Conservation (phyloP, 92 coral and sea anemone species). For the Muricea muricata region DNA sequence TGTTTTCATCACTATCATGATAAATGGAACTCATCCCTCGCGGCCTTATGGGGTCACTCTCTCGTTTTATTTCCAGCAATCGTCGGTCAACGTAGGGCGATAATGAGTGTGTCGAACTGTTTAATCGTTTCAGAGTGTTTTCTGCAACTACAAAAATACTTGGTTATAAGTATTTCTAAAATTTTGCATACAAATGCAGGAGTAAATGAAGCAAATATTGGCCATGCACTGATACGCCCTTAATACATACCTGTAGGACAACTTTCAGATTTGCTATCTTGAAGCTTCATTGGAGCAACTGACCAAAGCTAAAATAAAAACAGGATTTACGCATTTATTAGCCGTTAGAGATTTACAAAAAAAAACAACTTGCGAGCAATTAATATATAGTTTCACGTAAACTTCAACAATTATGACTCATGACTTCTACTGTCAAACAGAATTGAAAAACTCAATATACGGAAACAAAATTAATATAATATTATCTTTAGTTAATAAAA, state of each 20-base stretch:
- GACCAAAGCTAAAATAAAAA: slow-evolving; percentile 34
- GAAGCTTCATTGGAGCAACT: slow-evolving; percentile 15
- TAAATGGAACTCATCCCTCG: slow-evolving; percentile 37
- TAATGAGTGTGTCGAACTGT: slow-evolving; percentile 20
- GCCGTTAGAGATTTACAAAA: background rate
- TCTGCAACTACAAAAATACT: background rate
- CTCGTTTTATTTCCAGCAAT: slow-evolving; percentile 19
- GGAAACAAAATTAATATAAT: no score
- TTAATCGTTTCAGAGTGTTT: slow-evolving; percentile 30
- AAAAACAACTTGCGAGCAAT: no score
- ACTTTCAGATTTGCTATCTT: slow-evolving; percentile 50
- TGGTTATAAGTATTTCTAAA: no score
- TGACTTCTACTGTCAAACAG: background rate
- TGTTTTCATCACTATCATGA: slow-evolving; percentile 52
- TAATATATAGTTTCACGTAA: no score
- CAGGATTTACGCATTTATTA: background rate
- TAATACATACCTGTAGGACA: slow-evolving; percentile 32
- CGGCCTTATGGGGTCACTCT: background rate
- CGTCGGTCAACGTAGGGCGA: slow-evolving; percentile 22
- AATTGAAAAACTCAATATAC: background rate
- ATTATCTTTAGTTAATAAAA: no score
- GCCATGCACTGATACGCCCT: no score
- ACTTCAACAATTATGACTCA: background rate
- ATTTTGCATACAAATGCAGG: no score
- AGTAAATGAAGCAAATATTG: no score